A percentile compares a stretch with the other conserved stretches of the same genome.
phyloP scores from a whole-genome alignment of 1,140 invertebrate genomes.

The Panagrolaimus sp. region DNA sequence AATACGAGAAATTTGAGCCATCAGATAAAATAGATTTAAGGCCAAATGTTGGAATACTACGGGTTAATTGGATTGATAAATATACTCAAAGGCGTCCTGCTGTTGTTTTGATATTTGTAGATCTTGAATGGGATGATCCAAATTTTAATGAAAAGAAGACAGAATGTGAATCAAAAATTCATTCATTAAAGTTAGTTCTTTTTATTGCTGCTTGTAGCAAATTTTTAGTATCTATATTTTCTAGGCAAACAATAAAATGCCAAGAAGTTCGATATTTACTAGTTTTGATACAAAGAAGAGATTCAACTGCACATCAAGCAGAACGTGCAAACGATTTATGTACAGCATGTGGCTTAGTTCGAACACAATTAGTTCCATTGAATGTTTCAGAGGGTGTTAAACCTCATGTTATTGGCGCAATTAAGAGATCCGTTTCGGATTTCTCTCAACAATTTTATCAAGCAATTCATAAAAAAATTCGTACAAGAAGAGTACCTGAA shows the following conservation, averaged over 20 bases:
- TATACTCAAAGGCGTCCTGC: constrained; percentile 82
- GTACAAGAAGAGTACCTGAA: constrained; percentile 35
- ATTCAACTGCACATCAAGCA: constrained; percentile 61
- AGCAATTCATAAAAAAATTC: constrained; percentile 68
- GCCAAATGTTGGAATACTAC: constrained; percentile 72
- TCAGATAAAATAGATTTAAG: not conserved
- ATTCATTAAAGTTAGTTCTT: constrained; percentile 30
- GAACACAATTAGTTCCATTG: constrained; percentile 79
- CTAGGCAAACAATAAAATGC: constrained; percentile 29
- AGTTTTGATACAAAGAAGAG: constrained; percentile 35
- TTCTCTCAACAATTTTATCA: constrained; percentile 85
- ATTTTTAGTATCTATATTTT: constrained; percentile 16
- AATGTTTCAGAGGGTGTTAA: constrained; percentile 78
- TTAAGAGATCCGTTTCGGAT: constrained; percentile 88
- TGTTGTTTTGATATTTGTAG: constrained; percentile 86
- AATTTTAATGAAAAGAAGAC: constrained; percentile 87
- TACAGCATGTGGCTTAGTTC: constrained; percentile 78
- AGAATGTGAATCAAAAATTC: constrained; percentile 69
- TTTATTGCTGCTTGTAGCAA: constrained; percentile 7
- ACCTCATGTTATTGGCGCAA: constrained; percentile 44
- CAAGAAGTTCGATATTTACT: constrained; percentile 33
- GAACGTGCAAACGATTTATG: constrained; percentile 82
- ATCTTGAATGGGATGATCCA: constrained; percentile 90
- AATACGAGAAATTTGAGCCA: not conserved
- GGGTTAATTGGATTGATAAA: constrained; percentile 89